phyloP scores from a whole-genome alignment of 2,888 invertebrate genomes.

The Temnothorax unifasciatus region DNA sequence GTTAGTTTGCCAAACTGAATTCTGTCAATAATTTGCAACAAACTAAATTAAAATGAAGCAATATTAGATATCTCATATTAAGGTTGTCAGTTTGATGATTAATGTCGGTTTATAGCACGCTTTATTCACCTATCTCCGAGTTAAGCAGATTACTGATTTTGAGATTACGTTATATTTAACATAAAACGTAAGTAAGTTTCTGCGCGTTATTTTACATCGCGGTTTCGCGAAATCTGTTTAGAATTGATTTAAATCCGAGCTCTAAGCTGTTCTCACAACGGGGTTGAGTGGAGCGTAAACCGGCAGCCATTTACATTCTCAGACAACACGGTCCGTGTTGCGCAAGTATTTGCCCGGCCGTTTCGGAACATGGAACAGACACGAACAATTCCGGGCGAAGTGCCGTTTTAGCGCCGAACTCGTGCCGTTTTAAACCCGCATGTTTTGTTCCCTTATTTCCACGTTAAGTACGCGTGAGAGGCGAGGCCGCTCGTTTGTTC shows the following conservation, averaged over 20 bases:
- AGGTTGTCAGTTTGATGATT: constrained; percentile 11
- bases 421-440: constrained; percentile 63
- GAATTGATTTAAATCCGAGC: constrained; percentile 63
- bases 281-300: constrained; percentile 65
- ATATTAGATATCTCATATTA: neutral
- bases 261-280: constrained; percentile 16
- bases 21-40: neutral
- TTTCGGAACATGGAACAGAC: constrained; percentile 66
- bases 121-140: neutral
- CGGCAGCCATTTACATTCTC: constrained; percentile 67
- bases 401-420: constrained; percentile 64
- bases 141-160: constrained; percentile 33
- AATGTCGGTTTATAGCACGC: neutral
- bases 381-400: constrained; percentile 65
- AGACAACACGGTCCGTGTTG: constrained; percentile 73
- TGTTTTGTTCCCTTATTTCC: constrained; percentile 62
- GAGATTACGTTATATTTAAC: constrained; percentile 23
- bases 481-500: constrained; percentile 39
- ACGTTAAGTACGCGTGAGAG: constrained; percentile 67
- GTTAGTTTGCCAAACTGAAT: neutral
- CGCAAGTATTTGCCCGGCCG: constrained; percentile 76
- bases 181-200: neutral
- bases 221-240: constrained; percentile 54
- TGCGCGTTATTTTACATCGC: constrained; percentile 7
- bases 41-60: neutral